A percentile compares a stretch with the other conserved stretches of the same genome.
These are phyloP conservation scores for Nanorana parkeri DNA, from an alignment of 2,113 vertebrate species.

Conservation along the genomic window DNA sequence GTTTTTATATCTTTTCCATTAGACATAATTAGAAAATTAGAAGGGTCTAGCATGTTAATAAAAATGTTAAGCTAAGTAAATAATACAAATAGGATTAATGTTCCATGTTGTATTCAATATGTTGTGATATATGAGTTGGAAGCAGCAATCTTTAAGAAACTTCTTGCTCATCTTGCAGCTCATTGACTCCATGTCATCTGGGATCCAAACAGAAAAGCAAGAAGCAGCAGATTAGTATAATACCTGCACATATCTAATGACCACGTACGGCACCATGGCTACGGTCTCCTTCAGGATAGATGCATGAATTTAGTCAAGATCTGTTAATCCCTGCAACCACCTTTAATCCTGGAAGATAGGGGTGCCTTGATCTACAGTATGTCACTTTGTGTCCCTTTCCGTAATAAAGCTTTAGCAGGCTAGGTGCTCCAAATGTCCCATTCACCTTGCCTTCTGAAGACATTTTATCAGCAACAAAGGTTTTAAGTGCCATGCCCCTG, in stretches of 20 bases:
- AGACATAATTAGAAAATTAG: no score
- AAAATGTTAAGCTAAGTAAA: no score
- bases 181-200: background rate
- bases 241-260: background rate
- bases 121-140: background rate
- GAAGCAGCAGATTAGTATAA: conserved; percentile 31
- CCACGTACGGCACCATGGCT: conserved; percentile 29
- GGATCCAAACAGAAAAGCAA: background rate
- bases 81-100: no score
- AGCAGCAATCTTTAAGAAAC: background rate
- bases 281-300: background rate
- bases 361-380: conserved; percentile 7
- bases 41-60: no score
- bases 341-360: conserved; percentile 4
- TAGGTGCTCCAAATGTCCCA: background rate
- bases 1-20: no score
- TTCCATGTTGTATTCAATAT: no score
- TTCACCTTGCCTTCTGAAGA: conserved; percentile 12
- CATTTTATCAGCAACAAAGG: conserved; percentile 4
- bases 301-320: conserved; percentile 29
- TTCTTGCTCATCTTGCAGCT: background rate
- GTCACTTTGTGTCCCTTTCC: conserved; percentile 28
- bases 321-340: conserved; percentile 17
- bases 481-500: conserved; percentile 13
- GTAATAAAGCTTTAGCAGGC: conserved; percentile 26